Percentiles rank a stretch among this genome's conserved stretches.
phyloP scores from a whole-genome alignment of 2,888 invertebrate genomes.

The Gastracanthus pulcherrimus region DNA sequence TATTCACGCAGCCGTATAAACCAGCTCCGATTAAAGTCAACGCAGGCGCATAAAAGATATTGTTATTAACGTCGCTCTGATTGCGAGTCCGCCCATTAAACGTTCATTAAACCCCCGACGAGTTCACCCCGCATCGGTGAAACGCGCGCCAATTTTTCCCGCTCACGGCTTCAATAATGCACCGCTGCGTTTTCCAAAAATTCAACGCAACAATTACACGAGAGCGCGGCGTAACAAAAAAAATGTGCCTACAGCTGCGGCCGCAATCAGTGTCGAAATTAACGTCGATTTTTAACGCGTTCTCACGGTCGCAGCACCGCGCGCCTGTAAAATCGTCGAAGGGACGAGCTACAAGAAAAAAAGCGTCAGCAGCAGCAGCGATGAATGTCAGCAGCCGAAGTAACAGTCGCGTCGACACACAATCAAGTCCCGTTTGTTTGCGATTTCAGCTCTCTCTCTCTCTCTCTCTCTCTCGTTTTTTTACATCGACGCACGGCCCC shows the following conservation, averaged over 20 bases:
- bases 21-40: too few species aligned
- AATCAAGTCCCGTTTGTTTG: constrained; percentile 50
- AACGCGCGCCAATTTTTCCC: too few species aligned
- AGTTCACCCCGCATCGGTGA: too few species aligned
- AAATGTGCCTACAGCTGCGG: neutral
- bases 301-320: neutral
- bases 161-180: too few species aligned
- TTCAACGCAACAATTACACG: neutral
- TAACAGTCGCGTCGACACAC: constrained; percentile 42
- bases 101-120: too few species aligned
- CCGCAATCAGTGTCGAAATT: constrained; percentile 46
- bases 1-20: too few species aligned
- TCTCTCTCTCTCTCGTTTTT: neutral
- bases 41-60: too few species aligned
- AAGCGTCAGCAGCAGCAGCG: neutral
- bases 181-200: neutral
- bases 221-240: neutral
- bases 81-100: too few species aligned
- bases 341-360: constrained; percentile 10
- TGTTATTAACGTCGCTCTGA: too few species aligned
- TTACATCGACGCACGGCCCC: neutral
- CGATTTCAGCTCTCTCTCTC: neutral
- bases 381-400: constrained; percentile 43
- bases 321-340: neutral
- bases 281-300: constrained; percentile 43